These are phyloP conservation scores for Anguilla japonica DNA, from an alignment of 2,113 vertebrate species.

Conservation along the genomic window DNA sequence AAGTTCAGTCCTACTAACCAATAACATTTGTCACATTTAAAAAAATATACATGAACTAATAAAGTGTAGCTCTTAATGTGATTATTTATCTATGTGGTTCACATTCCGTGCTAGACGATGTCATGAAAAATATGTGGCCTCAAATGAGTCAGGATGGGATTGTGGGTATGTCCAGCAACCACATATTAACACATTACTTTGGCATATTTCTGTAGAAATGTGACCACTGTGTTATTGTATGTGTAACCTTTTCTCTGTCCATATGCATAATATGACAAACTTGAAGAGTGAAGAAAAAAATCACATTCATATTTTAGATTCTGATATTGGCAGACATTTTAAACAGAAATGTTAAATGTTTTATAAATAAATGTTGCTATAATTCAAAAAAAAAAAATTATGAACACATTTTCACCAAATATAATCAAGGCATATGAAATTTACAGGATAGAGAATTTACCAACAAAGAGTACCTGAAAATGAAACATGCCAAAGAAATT, in stretches of 20 bases:
- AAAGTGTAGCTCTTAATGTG: too few relatives aligned
- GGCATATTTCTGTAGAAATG: background rate
- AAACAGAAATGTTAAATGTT: background rate
- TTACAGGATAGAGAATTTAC: background rate
- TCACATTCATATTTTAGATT: background rate
- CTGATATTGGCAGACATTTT: background rate
- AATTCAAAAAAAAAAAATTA: background rate
- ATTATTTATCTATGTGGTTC: background rate
- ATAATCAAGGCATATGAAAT: background rate
- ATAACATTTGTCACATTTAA: background rate
- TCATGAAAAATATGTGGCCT: background rate
- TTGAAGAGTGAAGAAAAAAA: too few relatives aligned
- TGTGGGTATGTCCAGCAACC: background rate
- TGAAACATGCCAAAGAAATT: too few relatives aligned
- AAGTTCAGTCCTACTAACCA: background rate
- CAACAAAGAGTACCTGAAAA: too few relatives aligned
- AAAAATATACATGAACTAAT: background rate
- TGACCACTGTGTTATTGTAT: background rate
- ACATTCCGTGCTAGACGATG: background rate
- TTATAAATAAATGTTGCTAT: background rate
- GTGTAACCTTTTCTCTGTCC: too few relatives aligned
- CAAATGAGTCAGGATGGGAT: background rate
- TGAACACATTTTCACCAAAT: constrained; percentile 8
- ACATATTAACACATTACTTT: background rate
- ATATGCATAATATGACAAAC: too few relatives aligned